A percentile compares a stretch with the other conserved stretches of the same genome.
phyloP scores from a whole-genome alignment of 1,140 invertebrate genomes.

The Drosophila arawakana region DNA sequence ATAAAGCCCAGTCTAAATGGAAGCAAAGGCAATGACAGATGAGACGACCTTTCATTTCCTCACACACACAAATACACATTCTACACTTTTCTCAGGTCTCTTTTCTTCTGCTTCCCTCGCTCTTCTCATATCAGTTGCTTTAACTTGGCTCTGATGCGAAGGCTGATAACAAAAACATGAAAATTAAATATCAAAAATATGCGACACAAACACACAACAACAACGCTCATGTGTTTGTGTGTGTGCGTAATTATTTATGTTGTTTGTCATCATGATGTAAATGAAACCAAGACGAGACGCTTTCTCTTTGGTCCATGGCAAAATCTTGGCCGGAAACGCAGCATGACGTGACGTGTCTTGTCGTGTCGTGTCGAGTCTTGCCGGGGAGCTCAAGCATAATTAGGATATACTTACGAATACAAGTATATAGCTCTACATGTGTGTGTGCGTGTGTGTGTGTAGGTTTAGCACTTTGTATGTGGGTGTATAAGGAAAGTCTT shows the following conservation, averaged over 20 bases:
- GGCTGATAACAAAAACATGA: constrained; percentile 55
- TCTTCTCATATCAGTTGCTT: constrained; percentile 9
- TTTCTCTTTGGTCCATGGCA: constrained; percentile 2
- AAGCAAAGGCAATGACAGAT: constrained; percentile 34
- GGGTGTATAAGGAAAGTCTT: neutral
- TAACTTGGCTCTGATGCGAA: constrained; percentile 21
- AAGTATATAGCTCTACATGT: neutral
- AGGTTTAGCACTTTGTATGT: neutral
- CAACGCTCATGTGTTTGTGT: constrained; percentile 13
- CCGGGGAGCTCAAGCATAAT: constrained; percentile 36
- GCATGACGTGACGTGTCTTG: constrained; percentile 37
- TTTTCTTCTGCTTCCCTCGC: neutral
- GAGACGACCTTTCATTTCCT: neutral
- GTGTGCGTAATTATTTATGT: constrained; percentile 79
- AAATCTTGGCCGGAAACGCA: constrained; percentile 50
- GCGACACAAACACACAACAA: constrained; percentile 35
- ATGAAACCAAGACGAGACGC: constrained; percentile 58
- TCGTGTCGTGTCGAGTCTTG: neutral
- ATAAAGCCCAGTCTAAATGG: constrained; percentile 45
- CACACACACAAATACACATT: neutral
- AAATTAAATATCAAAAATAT: constrained; percentile 78
- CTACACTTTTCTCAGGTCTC: neutral
- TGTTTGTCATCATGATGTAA: constrained; percentile 73
- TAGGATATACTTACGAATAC: constrained; percentile 33
- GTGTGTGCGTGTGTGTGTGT: constrained; percentile 3